A percentile compares a stretch with the other conserved stretches of the same genome.
Evolutionary conservation across 1,140 invertebrate species (phyloP).

Genomic region (Drosophila ficusphila): DNA sequence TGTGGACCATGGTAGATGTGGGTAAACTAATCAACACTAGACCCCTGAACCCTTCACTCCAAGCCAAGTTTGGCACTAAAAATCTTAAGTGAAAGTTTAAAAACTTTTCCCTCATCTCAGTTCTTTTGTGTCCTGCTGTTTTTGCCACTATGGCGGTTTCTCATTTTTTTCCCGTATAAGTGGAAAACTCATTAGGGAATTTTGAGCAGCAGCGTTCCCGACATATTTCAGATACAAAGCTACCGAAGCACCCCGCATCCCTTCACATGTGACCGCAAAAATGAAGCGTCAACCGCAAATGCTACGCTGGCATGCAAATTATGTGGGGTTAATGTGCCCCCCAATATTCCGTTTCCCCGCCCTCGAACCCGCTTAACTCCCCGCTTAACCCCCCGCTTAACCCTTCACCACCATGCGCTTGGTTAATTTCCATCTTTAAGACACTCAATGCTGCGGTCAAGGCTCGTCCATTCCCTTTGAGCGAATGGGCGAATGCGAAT

Average conservation of each 20-base stretch:
- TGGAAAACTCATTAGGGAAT: slow-evolving; percentile 75
- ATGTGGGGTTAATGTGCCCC: slow-evolving; percentile 70
- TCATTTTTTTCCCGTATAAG: slow-evolving; percentile 17
- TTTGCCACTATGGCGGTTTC: slow-evolving; percentile 5
- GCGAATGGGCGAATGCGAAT: slow-evolving; percentile 11
- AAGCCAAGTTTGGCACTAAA: slow-evolving; percentile 52
- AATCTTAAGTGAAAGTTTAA: slow-evolving; percentile 67
- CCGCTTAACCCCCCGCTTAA: slow-evolving; percentile 1
- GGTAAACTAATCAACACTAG: slow-evolving; percentile 71
- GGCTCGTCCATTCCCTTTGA: slow-evolving; percentile 32
- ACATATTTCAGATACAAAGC: slow-evolving; percentile 57
- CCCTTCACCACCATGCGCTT: slow-evolving; percentile 11
- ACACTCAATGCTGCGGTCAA: slow-evolving; percentile 76
- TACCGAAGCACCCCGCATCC: background rate
- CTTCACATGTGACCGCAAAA: slow-evolving; percentile 63
- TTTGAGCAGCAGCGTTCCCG: slow-evolving; percentile 52
- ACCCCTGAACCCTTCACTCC: background rate
- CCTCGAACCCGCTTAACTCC: slow-evolving; percentile 10
- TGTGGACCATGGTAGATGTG: slow-evolving; percentile 24
- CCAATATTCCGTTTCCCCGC: too few species aligned
- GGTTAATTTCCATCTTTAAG: slow-evolving; percentile 81
- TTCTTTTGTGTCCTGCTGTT: slow-evolving; percentile 16
- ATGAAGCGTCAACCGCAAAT: slow-evolving; percentile 73
- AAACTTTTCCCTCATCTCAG: slow-evolving; percentile 48
- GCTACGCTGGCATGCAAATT: slow-evolving; percentile 73